Percentiles rank a stretch among this genome's conserved stretches.
Conservation (phyloP, 2,888 invertebrate genomes). For the Cheilosia grossa region DNA sequence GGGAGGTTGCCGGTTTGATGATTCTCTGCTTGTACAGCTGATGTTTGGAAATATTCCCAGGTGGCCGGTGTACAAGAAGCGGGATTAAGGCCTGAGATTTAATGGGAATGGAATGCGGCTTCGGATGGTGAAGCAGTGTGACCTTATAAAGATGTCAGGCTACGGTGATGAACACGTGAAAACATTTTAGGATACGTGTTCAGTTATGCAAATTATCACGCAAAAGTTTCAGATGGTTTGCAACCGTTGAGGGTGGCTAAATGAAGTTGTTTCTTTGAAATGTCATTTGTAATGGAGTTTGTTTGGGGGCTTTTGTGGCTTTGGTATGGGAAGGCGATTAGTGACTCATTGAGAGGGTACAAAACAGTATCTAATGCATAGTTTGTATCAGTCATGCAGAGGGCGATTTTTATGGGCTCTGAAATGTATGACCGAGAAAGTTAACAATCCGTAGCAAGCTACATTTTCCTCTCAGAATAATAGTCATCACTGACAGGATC, state of each 20-base stretch:
- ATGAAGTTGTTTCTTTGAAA: constrained; percentile 43
- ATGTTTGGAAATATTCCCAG: constrained; percentile 63
- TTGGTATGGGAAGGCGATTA: constrained; percentile 24
- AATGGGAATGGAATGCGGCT: constrained; percentile 49
- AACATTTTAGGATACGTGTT: constrained; percentile 21
- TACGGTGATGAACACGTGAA: constrained; percentile 2
- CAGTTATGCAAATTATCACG: constrained; percentile 51
- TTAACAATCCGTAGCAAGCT: no score
- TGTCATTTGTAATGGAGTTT: constrained; percentile 30
- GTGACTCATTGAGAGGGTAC: constrained; percentile 26
- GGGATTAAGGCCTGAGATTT: constrained; percentile 50
- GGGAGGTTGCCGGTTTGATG: constrained; percentile 30
- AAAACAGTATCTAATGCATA: no score
- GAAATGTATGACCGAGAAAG: no score
- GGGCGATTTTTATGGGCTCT: no score
- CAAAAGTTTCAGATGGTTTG: constrained; percentile 58
- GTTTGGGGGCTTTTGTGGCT: neutral
- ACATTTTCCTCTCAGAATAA: no score
- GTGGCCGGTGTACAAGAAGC: constrained; percentile 32
- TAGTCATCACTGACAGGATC: no score
- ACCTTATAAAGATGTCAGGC: constrained; percentile 48
- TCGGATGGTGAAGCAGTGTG: constrained; percentile 24
- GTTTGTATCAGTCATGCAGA: no score
- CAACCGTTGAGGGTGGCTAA: constrained; percentile 21
- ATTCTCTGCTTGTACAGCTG: constrained; percentile 66